phyloP scores from a whole-genome alignment of 2,797 vertebrate genomes.

The Sebastes diaconus region DNA sequence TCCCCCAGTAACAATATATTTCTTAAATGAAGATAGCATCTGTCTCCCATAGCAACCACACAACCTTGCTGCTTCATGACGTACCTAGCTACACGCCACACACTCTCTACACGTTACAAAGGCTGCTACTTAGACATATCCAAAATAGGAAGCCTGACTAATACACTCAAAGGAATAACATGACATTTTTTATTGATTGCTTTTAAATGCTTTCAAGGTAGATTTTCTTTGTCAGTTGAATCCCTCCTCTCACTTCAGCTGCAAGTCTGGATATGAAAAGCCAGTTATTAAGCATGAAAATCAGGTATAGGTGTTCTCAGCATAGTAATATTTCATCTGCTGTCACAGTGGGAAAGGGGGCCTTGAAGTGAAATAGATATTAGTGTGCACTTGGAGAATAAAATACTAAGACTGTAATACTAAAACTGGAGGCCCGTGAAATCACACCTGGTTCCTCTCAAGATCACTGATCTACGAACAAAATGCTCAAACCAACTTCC shows the following conservation, averaged over 20 bases:
- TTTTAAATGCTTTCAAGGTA: not conserved
- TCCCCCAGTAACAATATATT: slow-evolving; percentile 7
- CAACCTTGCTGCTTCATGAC: not conserved
- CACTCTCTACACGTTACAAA: not conserved
- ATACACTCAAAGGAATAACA: not conserved
- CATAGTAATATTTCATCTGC: not conserved
- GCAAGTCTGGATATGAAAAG: not conserved
- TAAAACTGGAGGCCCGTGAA: slow-evolving; percentile 21
- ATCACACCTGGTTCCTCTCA: slow-evolving; percentile 10
- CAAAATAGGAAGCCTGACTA: not conserved
- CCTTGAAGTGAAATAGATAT: not conserved
- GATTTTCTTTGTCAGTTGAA: not conserved
- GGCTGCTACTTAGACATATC: not conserved
- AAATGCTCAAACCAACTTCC: slow-evolving; percentile 11
- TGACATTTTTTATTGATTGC: not conserved
- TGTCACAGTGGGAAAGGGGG: not conserved
- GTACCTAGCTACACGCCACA: not conserved
- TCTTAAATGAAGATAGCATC: slow-evolving; percentile 25
- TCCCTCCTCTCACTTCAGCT: not conserved
- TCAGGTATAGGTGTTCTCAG: slow-evolving; percentile 1
- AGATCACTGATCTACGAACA: slow-evolving; percentile 16
- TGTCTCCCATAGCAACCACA: slow-evolving; percentile 24
- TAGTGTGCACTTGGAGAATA: not conserved
- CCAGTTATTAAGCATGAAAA: not conserved
- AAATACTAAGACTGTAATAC: slow-evolving; percentile 2